These are phyloP conservation scores for Origma solitaria DNA, from an alignment of 2,113 vertebrate genomes.

Conservation along the genomic window DNA sequence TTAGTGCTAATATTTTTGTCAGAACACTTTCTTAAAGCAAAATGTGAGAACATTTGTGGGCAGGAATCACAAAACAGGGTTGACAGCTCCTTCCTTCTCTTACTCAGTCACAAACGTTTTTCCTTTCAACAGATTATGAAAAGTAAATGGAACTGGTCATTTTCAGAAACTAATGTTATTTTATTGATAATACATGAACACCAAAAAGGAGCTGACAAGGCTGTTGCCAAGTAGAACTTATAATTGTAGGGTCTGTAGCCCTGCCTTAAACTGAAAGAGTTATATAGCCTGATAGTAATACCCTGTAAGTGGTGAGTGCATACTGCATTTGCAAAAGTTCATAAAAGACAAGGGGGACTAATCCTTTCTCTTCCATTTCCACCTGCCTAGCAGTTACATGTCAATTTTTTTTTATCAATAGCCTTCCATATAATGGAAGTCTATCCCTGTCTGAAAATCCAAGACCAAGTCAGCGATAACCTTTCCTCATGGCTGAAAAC, in stretches of 20 bases:
- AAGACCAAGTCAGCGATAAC: not conserved
- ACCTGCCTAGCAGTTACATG: not conserved
- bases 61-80: constrained; percentile 68
- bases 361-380: not conserved
- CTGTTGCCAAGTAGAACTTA: not conserved
- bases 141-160: constrained; percentile 65
- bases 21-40: constrained; percentile 69
- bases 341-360: not conserved
- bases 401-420: not conserved
- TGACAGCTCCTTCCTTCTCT: constrained; percentile 69
- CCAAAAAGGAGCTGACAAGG: not conserved
- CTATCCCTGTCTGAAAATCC: not conserved
- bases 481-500: not conserved
- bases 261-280: not conserved
- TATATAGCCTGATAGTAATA: not conserved
- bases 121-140: constrained; percentile 55
- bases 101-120: constrained; percentile 51
- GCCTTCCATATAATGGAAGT: not conserved
- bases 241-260: not conserved
- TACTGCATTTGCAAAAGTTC: not conserved
- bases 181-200: not conserved
- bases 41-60: constrained; percentile 77
- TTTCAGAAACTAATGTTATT: constrained; percentile 58
- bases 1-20: constrained; percentile 78
- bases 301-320: fast-evolving